Base-by-base conservation (phyloP, 2,797 vertebrate species). In the Harpagifer antarcticus region DNA sequence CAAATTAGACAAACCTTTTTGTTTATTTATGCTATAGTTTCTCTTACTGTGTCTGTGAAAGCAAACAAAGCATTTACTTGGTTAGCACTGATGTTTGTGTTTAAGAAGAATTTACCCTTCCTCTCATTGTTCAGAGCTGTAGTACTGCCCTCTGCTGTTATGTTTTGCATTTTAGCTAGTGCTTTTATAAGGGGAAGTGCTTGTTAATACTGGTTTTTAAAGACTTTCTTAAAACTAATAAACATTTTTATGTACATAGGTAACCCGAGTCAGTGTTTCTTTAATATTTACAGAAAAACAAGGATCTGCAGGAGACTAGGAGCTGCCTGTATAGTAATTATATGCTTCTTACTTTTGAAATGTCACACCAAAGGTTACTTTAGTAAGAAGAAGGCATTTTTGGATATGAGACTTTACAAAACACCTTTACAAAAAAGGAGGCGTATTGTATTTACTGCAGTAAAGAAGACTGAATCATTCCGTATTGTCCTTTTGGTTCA, bases 181-280 rank as follows among this genome's bases (percentile, higher is more conserved):
- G 90, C 74, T 93, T 93, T 98, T 97, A 95, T 96, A 95, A 97
- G 96, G 94, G 92, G 95, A 97, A 96, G 95, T 97, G 96, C 94
- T 98, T 94, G 95, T 96, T 95, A 93, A 95, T 96, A 95, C 96
- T 87, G 74, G 78, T 97, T 95, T 97, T 92, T 96, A 94, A 96
- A 96, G 94, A 96, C 95, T 96, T 98, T 91, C 27, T 85, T 88
- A 75, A 96, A 96, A 96, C 94, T 92, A 97, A 97, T 98, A 99
- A 98, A 98, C 93, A 68, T 95, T 94, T 93, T 92, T 90, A 91
- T 87, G 81, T 89, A 92, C 89, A 93, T 94, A 87, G 77, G 90
- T 93, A 91, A 83, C 9, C 16, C 47, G 19, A 66, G 55, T 78
- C 48, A n/a, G 17, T 79, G n/a, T 68, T 88, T 63, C 9, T 85